A percentile compares a stretch with the other conserved stretches of the same genome.
phyloP scores from a whole-genome alignment of 2,888 invertebrate species.

The Hydrotaea diabolus region DNA sequence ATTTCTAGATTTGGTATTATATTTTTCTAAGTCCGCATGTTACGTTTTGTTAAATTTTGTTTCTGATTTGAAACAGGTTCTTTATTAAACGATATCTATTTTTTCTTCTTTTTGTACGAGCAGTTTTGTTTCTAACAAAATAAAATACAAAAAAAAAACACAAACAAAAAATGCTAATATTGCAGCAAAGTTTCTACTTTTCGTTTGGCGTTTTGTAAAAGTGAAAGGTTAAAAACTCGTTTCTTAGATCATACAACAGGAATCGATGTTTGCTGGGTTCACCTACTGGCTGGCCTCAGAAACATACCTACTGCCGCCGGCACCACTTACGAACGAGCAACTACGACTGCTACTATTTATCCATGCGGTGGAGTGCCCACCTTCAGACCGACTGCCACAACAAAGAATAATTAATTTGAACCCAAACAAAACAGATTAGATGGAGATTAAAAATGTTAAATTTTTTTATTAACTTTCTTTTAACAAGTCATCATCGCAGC shows the following conservation, averaged over 20 bases:
- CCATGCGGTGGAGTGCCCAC: not conserved
- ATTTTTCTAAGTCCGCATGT: slow-evolving; percentile 11
- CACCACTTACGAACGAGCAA: slow-evolving; percentile 6
- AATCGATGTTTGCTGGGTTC: slow-evolving; percentile 25
- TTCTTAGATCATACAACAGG: slow-evolving; percentile 56
- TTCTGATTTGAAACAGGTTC: slow-evolving; percentile 63
- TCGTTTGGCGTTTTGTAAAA: slow-evolving; percentile 46
- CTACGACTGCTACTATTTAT: not conserved
- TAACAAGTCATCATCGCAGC: slow-evolving; percentile 49
- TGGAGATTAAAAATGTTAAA: slow-evolving; percentile 53
- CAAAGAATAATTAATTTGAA: slow-evolving; percentile 37
- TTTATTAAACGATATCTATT: slow-evolving; percentile 30
- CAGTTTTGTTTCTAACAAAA: slow-evolving; percentile 35
- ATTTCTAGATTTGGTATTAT: slow-evolving; percentile 61
- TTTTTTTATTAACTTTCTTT: slow-evolving; percentile 62
- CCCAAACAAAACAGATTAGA: slow-evolving; percentile 29
- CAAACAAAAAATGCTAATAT: slow-evolving; percentile 44
- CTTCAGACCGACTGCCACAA: not conserved
- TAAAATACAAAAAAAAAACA: slow-evolving; percentile 20
- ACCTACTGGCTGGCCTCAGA: slow-evolving; percentile 10
- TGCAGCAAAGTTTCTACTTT: slow-evolving; percentile 29
- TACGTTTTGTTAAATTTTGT: not conserved
- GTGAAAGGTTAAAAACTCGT: slow-evolving; percentile 66
- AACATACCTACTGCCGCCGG: slow-evolving; percentile 18
- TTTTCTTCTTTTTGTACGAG: not conserved